These are phyloP conservation scores for Philopedon plagiatum DNA, from an alignment of 2,888 invertebrate genomes.

Conservation along the genomic window DNA sequence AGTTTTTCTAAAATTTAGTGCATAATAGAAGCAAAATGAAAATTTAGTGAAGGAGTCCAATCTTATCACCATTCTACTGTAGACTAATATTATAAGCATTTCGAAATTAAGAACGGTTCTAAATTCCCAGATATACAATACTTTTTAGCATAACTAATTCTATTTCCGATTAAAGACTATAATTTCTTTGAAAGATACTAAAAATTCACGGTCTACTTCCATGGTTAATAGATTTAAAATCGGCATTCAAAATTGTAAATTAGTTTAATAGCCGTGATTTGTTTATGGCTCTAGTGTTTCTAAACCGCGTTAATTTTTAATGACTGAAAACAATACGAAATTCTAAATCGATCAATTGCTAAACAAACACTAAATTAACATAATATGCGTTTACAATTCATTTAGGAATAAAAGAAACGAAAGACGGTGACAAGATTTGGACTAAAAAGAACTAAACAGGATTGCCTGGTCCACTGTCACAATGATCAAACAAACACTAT, in stretches of 20 bases:
- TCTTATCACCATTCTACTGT: background rate
- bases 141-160: conserved; percentile 4
- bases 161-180: conserved; percentile 1
- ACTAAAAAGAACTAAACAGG: no score
- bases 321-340: background rate
- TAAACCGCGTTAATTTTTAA: conserved; percentile 6
- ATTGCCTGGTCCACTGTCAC: no score
- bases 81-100: background rate
- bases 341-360: background rate
- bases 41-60: no score
- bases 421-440: no score
- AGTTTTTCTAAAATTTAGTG: no score
- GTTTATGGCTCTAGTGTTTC: background rate
- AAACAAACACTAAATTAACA: background rate
- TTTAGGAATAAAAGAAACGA: no score
- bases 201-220: conserved; percentile 3
- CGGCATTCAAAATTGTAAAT: background rate
- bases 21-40: no score
- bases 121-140: background rate
- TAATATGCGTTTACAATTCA: background rate
- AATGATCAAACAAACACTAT: no score
- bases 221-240: conserved; percentile 1
- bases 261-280: background rate
- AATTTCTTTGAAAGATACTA: background rate
- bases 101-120: background rate